phyloP scores from a whole-genome alignment of 2,113 vertebrate species.

The Dunckerocampus dactyliophorus region DNA sequence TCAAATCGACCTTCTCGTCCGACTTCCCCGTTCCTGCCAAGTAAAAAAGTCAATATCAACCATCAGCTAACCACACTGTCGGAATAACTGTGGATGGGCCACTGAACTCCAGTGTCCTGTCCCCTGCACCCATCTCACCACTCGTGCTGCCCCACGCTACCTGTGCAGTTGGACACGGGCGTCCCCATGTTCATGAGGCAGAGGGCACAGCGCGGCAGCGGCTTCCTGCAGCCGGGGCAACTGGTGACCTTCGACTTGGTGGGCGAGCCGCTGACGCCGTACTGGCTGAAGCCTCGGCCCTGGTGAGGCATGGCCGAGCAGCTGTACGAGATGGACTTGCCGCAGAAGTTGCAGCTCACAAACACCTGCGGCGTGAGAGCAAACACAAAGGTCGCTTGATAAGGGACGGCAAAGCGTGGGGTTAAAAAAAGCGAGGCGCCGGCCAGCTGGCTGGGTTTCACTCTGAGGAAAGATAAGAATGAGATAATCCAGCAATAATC shows the following conservation, averaged over 20 bases:
- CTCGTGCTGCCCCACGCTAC: constrained; percentile 56
- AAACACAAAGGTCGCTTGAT: constrained; percentile 39
- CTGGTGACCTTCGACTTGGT: constrained; percentile 98
- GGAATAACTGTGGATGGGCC: neutral
- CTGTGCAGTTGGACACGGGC: constrained; percentile 91
- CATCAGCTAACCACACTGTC: neutral
- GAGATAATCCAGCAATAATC: constrained; percentile 38
- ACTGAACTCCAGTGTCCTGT: neutral
- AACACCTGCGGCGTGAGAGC: constrained; percentile 81
- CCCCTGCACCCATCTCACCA: too few species aligned
- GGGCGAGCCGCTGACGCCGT: constrained; percentile 94
- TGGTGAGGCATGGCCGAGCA: constrained; percentile 92
- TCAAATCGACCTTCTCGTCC: constrained; percentile 93
- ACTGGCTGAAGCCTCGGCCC: constrained; percentile 96
- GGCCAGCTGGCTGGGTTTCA: constrained; percentile 44
- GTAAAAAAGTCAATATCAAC: constrained; percentile 13
- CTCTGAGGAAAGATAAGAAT: constrained; percentile 25
- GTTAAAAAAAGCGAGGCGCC: constrained; percentile 17
- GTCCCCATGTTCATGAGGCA: constrained; percentile 99
- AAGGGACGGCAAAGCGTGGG: constrained; percentile 11
- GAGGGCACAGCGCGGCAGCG: constrained; percentile 94
- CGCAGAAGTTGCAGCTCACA: constrained; percentile 99
- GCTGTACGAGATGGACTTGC: constrained; percentile 98
- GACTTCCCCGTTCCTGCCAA: constrained; percentile 84
- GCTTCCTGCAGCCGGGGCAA: constrained; percentile 96